Evolutionary conservation across 2,113 vertebrate species (phyloP).

Genomic region (Glaucidium brasilianum): DNA sequence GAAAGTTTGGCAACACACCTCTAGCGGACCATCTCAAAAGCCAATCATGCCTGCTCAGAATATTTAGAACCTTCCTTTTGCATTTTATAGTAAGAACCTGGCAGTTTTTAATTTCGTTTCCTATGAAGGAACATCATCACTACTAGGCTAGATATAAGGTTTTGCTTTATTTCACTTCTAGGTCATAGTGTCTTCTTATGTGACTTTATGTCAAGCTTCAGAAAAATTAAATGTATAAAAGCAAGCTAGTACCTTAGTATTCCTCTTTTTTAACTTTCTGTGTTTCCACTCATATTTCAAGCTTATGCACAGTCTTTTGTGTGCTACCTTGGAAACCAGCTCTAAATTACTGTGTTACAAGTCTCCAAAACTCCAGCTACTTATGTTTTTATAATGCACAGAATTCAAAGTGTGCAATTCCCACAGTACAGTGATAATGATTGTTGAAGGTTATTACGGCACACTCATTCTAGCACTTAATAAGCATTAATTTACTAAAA

Average conservation of each 20-base stretch:
- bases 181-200: background rate
- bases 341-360: background rate
- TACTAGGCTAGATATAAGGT: background rate
- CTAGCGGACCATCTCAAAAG: background rate
- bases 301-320: background rate
- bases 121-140: background rate
- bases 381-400: background rate
- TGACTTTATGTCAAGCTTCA: background rate
- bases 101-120: background rate
- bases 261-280: background rate
- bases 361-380: background rate
- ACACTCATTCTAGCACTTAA: background rate
- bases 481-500: background rate
- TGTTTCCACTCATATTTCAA: background rate
- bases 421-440: background rate
- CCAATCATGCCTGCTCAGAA: background rate
- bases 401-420: background rate
- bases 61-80: background rate
- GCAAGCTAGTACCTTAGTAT: background rate
- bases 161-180: background rate
- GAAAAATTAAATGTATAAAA: background rate
- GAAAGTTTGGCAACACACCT: background rate
- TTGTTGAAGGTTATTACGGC: background rate
- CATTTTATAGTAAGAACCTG: background rate
- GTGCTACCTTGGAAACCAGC: background rate